A percentile compares a stretch with the other conserved stretches of the same genome.
These are phyloP conservation scores for Pomatostomus ruficeps DNA, from an alignment of 2,113 vertebrate genomes.

Conservation along the genomic window DNA sequence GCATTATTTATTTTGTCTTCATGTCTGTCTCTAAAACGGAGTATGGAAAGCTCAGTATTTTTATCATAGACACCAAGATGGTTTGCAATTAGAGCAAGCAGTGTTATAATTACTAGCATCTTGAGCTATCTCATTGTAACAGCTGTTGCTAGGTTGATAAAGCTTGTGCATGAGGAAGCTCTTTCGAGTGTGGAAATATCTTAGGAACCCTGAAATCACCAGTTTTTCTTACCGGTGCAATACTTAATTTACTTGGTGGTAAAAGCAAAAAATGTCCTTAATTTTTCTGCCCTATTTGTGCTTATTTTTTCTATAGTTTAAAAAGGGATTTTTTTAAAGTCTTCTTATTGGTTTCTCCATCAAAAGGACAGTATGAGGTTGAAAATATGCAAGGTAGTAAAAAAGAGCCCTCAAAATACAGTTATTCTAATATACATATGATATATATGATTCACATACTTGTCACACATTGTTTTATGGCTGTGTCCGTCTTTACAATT, in stretches of 20 bases:
- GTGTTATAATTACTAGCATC: neutral
- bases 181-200: neutral
- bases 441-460: neutral
- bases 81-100: neutral
- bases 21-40: neutral
- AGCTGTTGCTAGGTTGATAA: neutral
- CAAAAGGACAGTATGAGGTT: neutral
- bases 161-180: neutral
- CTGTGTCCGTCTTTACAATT: neutral
- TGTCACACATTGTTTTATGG: neutral
- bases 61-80: neutral
- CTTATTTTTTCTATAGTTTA: neutral
- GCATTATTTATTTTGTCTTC: neutral
- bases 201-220: neutral
- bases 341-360: neutral
- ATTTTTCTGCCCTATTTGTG: neutral
- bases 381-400: neutral
- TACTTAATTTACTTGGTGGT: neutral
- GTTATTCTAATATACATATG: neutral
- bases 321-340: neutral
- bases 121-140: neutral
- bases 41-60: neutral
- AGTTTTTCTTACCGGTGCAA: neutral
- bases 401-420: neutral
- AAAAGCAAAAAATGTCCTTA: neutral